Evolutionary conservation across 2,888 invertebrate species (phyloP).

Genomic region (Emmelina monodactyla): DNA sequence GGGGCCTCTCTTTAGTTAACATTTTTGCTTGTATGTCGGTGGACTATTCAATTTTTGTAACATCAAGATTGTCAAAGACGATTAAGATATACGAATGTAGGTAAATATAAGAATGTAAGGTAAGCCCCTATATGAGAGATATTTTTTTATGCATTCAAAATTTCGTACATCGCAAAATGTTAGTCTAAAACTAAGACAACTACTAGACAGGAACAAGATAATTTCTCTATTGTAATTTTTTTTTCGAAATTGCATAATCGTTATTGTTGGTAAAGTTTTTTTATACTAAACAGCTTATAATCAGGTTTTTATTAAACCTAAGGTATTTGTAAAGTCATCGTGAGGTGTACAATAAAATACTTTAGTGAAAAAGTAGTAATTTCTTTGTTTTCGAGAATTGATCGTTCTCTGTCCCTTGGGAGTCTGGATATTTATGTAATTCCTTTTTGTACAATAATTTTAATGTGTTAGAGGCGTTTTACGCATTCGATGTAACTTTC

Average conservation of each 20-base stretch:
- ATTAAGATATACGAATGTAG: slow-evolving; percentile 59
- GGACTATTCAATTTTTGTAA: slow-evolving; percentile 38
- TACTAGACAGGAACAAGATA: slow-evolving; percentile 4
- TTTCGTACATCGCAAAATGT: slow-evolving; percentile 43
- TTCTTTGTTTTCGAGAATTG: slow-evolving; percentile 33
- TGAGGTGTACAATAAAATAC: slow-evolving; percentile 56
- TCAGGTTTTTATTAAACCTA: slow-evolving; percentile 49
- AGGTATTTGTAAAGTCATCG: slow-evolving; percentile 53
- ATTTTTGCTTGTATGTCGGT: slow-evolving; percentile 32
- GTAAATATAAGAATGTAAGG: slow-evolving; percentile 62
- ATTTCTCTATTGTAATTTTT: slow-evolving; percentile 30
- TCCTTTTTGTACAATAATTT: slow-evolving; percentile 7
- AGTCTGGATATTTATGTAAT: slow-evolving; percentile 19
- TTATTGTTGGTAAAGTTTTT: slow-evolving; percentile 54
- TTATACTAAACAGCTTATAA: slow-evolving; percentile 58
- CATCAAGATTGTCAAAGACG: slow-evolving; percentile 61
- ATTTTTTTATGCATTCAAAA: slow-evolving; percentile 63
- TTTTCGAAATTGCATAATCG: slow-evolving; percentile 53
- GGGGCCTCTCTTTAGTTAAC: slow-evolving; percentile 30
- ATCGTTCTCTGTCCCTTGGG: slow-evolving; percentile 25
- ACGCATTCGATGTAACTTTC: slow-evolving; percentile 37
- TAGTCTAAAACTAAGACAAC: slow-evolving; percentile 20
- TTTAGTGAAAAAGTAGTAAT: slow-evolving; percentile 39
- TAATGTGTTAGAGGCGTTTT: slow-evolving; percentile 12
- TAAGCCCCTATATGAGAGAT: slow-evolving; percentile 62